Conservation (phyloP, 1,140 invertebrate genomes). For the Dolichoris vasculosae region DNA sequence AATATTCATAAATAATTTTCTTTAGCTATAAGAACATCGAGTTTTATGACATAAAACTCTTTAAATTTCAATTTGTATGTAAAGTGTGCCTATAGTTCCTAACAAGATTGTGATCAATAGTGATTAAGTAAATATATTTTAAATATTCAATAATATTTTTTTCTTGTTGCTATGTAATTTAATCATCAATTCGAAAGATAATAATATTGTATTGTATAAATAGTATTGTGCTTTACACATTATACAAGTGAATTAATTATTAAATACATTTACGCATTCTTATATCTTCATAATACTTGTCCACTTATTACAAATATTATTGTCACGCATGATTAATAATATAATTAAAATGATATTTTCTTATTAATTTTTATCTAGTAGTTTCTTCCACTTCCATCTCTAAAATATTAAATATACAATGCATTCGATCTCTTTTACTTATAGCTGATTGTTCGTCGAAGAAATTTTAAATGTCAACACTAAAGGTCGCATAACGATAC, state of each 20-base stretch:
- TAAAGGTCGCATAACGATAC: too few relatives aligned
- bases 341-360: background rate
- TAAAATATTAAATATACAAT: background rate
- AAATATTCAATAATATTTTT: too few relatives aligned
- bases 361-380: background rate
- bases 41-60: background rate
- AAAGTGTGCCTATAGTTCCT: background rate
- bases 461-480: background rate
- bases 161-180: too few relatives aligned
- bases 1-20: constrained; percentile 35
- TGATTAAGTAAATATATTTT: background rate
- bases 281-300: too few relatives aligned
- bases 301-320: too few relatives aligned
- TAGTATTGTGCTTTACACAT: too few relatives aligned
- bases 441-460: background rate
- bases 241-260: too few relatives aligned
- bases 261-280: too few relatives aligned
- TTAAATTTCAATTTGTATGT: constrained; percentile 11
- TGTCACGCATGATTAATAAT: background rate
- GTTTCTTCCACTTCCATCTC: background rate
- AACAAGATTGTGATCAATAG: background rate
- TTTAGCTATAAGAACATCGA: background rate
- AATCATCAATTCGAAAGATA: too few relatives aligned
- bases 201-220: too few relatives aligned
- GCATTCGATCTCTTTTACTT: background rate